Percentiles rank a stretch among this genome's conserved stretches.
Conservation (phyloP, 37 sponge, comb jelly and placozoan genomes). For the Ianthella basta region DNA sequence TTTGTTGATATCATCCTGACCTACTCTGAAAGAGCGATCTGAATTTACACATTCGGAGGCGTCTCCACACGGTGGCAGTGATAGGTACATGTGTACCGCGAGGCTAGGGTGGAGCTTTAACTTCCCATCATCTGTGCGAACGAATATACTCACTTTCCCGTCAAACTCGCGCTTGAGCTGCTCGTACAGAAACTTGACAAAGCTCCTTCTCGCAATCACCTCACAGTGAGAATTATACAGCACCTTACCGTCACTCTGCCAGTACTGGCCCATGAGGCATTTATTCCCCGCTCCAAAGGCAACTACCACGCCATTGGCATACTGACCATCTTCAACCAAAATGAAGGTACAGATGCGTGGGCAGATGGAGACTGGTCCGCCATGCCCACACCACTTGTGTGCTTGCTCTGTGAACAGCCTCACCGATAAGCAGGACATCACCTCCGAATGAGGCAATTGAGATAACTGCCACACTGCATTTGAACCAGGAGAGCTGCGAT, state of each 20-base stretch:
- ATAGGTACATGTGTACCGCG: conserved; percentile 46
- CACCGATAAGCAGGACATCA: background rate
- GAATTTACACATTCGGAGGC: conserved; percentile 30
- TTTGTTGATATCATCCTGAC: background rate
- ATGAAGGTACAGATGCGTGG: background rate
- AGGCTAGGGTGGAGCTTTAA: conserved; percentile 27
- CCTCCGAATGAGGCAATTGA: background rate
- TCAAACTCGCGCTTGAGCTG: conserved; percentile 20
- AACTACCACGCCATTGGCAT: conserved; percentile 6
- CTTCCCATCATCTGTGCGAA: conserved; percentile 10
- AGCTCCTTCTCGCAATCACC: conserved; percentile 47
- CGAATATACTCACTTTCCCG: background rate
- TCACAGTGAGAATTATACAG: conserved; percentile 62
- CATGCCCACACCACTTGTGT: background rate
- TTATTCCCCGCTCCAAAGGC: conserved; percentile 54
- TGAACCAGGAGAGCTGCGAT: background rate
- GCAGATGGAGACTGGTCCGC: background rate
- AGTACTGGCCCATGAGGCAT: conserved; percentile 38
- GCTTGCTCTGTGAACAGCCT: background rate
- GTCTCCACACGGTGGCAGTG: conserved; percentile 63
- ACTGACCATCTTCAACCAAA: background rate
- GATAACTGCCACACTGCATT: background rate
- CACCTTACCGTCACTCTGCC: conserved; percentile 43
- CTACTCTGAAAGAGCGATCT: background rate
- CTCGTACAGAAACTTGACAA: conserved; percentile 40